Base-by-base conservation (phyloP, 2,797 vertebrate species). In the Pseudomugil gertrudae region DNA sequence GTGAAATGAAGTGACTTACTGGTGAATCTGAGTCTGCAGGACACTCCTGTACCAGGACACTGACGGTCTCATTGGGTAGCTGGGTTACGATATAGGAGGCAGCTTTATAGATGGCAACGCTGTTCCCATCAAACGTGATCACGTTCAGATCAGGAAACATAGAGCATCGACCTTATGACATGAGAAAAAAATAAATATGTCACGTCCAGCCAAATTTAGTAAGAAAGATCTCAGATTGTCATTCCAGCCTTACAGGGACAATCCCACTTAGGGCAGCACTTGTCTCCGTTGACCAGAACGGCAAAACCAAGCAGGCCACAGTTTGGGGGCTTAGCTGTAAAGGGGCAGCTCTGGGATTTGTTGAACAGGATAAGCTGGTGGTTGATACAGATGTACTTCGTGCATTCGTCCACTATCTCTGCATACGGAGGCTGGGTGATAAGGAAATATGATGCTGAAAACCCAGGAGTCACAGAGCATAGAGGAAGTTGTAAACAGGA, bases 181-280 rank as follows among this genome's bases (percentile, higher is more conserved):
- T 43, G 33, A 11, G 79, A 35, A 43, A 23, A 11, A 45, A 45
- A 27, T 50, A 27, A 14, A 40, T 45, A 50, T 32, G 26, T 60
- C 15, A 24, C 40, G 6, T 50, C 32, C 24, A 35, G 33, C 56
- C 23, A 66, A 35, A n/a, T n/a, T n/a, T n/a, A n/a, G n/a, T n/a
- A n/a, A n/a, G n/a, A n/a, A n/a, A n/a, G n/a, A n/a, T n/a, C n/a
- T n/a, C n/a, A n/a, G n/a, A n/a, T n/a, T n/a, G n/a, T n/a, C n/a
- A n/a, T n/a, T n/a, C n/a, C n/a, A n/a, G n/a, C n/a, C 97, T 96
- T 90, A 99, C 98, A 99, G 90, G 98, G 95, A 81, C 98, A 99
- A 76, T 96, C 95, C 98, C 97, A 99, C 87, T 95, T 84, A 0
- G 97, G 96, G 72, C 98, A 99, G 91, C 98, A 99, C 80, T 93